Conservation (phyloP, 2,113 vertebrate species). For the Empidonax traillii region DNA sequence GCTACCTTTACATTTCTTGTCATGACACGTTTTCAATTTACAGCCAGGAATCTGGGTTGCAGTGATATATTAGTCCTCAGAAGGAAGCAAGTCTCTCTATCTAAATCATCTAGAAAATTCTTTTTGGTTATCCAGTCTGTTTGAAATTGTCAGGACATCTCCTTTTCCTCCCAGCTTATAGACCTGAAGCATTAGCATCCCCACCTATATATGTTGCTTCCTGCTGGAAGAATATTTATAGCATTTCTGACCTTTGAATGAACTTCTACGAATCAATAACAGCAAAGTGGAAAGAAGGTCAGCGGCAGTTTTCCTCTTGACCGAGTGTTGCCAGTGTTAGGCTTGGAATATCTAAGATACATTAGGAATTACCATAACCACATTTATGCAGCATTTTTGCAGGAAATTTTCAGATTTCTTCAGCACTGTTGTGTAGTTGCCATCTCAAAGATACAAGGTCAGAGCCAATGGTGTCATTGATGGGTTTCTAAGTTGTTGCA, state of each 20-base stretch:
- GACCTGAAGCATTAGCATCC: background rate
- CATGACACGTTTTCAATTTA: background rate
- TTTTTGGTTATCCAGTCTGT: background rate
- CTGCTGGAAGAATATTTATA: conserved; percentile 64
- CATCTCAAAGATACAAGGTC: background rate
- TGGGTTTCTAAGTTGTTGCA: background rate
- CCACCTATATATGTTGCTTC: background rate
- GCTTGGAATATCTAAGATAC: background rate
- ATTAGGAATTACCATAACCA: background rate
- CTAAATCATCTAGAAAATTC: conserved; percentile 33
- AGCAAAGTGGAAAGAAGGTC: background rate
- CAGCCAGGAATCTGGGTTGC: background rate
- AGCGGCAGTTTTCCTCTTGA: background rate
- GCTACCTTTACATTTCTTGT: conserved; percentile 1
- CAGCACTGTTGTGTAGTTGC: background rate
- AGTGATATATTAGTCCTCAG: conserved; percentile 9
- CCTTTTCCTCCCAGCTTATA: background rate
- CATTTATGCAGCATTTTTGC: background rate
- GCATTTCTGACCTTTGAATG: conserved; percentile 65
- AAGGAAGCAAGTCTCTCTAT: background rate
- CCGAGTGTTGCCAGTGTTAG: background rate
- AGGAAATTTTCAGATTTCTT: background rate
- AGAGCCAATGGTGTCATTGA: background rate
- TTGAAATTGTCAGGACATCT: conserved; percentile 24
- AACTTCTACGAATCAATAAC: conserved; percentile 45